Evolutionary conservation across 2,797 vertebrate species (phyloP), one percentile per base, ranked within the genome.

Genomic region (Scolopax rusticola): DNA sequence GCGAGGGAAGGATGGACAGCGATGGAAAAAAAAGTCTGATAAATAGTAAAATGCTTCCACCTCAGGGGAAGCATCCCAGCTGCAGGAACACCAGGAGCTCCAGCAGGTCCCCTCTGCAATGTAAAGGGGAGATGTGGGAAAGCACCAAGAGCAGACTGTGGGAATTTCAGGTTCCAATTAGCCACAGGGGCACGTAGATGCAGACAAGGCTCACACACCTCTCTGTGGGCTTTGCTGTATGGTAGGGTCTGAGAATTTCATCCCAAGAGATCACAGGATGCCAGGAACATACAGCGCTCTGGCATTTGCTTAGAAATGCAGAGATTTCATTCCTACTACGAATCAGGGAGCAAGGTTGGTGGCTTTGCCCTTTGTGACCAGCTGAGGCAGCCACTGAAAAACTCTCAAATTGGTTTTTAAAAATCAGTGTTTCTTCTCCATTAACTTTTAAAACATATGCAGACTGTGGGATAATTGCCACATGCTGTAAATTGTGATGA

Each of bases 361-460:
- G 63, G 36, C 60, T 73, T 48, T 84, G 64, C 43, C 74, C 87
- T 54, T 13, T 59, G 65, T 36, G 70, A 68, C 75, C 33, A 73
- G 70, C 33, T 38, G 36, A 71, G 38, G 41, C 68, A 84, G 50
- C 18, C 50, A 33, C 33, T 20, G 9, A 8, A 51, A 84, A 59
- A 60, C 32, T 73, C 71, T 43, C 59, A 51, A 77, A 70, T 15
- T 9, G 43, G 1, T 61, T 71, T 80, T 65, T 36, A 28, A 71
- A 38, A 90, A 47, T 15, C 21, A 30, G 43, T 25, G 32, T 77
- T 81, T 78, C 84, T 90, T 82, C 79, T 63, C 50, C 70, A 40
- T 40, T 84, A 70, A 59, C 36, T 87, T 85, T 73, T 68, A 85
- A 91, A 89, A 47, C 65, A 48, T 17, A 69, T 0, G 9, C 60